Base-by-base conservation (phyloP, 1,140 invertebrate genomes). In the Asbolus verrucosus region DNA sequence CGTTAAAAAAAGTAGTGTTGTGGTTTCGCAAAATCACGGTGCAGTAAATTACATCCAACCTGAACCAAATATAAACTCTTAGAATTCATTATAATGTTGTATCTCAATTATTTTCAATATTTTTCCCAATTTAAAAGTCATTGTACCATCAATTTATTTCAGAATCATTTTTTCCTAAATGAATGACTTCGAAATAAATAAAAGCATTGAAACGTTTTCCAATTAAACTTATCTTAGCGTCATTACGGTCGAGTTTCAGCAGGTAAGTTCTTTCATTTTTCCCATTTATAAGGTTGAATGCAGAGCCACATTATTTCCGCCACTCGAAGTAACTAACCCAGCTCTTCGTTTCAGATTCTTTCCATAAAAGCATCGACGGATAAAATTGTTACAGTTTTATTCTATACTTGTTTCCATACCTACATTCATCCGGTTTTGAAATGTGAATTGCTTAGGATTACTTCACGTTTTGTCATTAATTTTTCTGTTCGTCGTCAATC, bases 141-240 rank as follows among this genome's bases (percentile, higher is more conserved):
- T n/a, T n/a, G n/a, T n/a, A n/a, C n/a, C 24, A 8, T 27, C 24
- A 8, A 27, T 8, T 27, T 27, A 4, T 27, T 27, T 8, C n/a
- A n/a, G 24, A 9, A 54, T 3, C 11, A 60, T 46, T 46, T 46
- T 21, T 54, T 54, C 1, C 21, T 6, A 54, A 54, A 54, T 54
- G 46, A 54, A 54, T 54, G n/a, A 14, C 11, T 13, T 24, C 21
- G 18, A 46, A 46, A 6, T 14, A 1, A 24, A 71, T 54, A 69
- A 72, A 72, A 72, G 70, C 70, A 69, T 69, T 63, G 70, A 70
- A 73, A 70, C 69, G 71, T 70, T 70, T 74, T 71, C 69, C 72
- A 74, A 74, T 74, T 74, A 74, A 74, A 74, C 46, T 70, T 73
- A 67, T 73, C 72, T 74, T 74, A 74, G 65, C 72, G 61, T 74